Evolutionary conservation across 2,113 vertebrate genomes (phyloP), one percentile per base, ranked within the genome.

Genomic region (Lipotes vexillifer): DNA sequence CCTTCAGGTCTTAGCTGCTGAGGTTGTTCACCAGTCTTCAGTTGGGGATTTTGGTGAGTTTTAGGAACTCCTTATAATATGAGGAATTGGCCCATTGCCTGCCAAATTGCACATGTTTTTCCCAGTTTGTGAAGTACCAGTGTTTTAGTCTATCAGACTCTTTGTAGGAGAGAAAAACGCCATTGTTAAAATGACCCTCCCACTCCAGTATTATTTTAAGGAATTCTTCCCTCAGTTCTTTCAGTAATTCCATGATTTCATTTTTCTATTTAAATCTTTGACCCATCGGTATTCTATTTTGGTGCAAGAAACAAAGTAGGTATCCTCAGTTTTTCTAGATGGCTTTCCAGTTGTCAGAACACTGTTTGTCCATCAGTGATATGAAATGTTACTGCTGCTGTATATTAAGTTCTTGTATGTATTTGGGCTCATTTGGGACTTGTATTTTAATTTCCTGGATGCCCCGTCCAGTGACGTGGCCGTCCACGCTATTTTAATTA

Each of bases 391-490:
- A 1, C 20, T 0, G 1, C n/a, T 21, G 5, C 14, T 13, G 15
- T 14, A 0, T 5, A 0, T 33, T 27, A 5, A 49, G 3, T 4
- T 52, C 44, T 27, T 1, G 3, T 23, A 6, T 0, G 13, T 33
- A 7, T 41, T 1, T 11, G 23, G 49, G 59, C 59, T 68, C 0
- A 2, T 5, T 8, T n/a, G 74, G 49, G 41, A 23, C 72, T 23
- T 49, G 8, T 0, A 1, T 23, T 49, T 52, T 7, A 21, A 1
- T 15, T 21, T 52, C 1, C 18, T 6, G 11, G 15, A 27, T 1
- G 38, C 29, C 38, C 36, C 4, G 15, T 25, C 90, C 29, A 1
- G 71, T 8, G 44, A 2, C 14, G 6, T 2, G 8, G 66, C 52
- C 23, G 13, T 52, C 29, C 1, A 1, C 21, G 3, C 38, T 29